Conservation (phyloP, 2,797 vertebrate genomes). For the Lagothrix lagotricha region DNA sequence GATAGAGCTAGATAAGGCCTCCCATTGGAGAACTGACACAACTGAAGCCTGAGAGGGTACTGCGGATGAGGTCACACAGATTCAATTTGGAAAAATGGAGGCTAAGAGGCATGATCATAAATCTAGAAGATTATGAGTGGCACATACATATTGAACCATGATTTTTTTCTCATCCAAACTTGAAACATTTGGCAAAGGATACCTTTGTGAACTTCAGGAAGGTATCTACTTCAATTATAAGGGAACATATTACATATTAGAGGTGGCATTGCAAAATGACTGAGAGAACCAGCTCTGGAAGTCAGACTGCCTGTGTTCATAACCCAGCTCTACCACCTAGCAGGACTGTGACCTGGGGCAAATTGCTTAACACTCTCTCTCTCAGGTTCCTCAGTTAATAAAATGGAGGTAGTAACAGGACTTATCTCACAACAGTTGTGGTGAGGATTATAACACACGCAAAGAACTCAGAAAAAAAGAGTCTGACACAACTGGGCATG, state of each 20-base stretch:
- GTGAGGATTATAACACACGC: not conserved
- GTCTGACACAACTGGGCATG: not conserved
- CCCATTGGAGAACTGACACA: not conserved
- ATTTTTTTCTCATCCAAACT: not conserved
- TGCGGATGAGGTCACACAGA: not conserved
- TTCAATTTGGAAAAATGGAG: constrained; percentile 21
- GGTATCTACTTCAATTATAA: not conserved
- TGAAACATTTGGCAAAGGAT: constrained; percentile 9
- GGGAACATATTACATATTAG: not conserved
- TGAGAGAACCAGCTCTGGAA: not conserved
- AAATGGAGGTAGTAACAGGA: not conserved
- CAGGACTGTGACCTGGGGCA: not conserved
- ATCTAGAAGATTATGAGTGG: not conserved
- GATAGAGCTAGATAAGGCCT: not conserved
- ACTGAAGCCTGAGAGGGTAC: not conserved
- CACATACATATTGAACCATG: not conserved
- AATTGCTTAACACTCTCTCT: not conserved
- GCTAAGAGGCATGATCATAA: not conserved
- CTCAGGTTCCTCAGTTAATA: not conserved
- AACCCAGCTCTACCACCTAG: not conserved
- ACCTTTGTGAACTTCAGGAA: constrained; percentile 9
- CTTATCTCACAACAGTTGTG: not conserved
- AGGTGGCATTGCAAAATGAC: not conserved
- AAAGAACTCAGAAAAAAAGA: not conserved
- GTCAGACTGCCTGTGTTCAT: not conserved